These are phyloP conservation scores for Drosophila bocki DNA, from an alignment of 1,140 invertebrate species.

Conservation along the genomic window DNA sequence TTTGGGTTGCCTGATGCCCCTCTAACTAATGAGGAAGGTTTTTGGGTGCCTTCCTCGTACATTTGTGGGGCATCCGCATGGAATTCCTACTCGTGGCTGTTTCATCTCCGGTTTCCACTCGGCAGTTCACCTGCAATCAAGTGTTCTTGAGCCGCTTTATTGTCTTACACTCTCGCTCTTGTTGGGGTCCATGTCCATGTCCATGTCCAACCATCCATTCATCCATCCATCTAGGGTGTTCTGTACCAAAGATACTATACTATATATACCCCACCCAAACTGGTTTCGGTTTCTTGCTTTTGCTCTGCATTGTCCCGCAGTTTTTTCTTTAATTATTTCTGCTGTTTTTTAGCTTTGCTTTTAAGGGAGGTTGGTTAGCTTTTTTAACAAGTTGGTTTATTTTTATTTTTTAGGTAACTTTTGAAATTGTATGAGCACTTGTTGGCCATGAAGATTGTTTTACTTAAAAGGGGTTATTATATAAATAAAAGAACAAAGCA, in stretches of 20 bases:
- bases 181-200: slow-evolving; percentile 41
- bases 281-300: slow-evolving; percentile 66
- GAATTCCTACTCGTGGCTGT: slow-evolving; percentile 22
- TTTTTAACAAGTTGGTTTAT: slow-evolving; percentile 5
- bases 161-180: slow-evolving; percentile 73
- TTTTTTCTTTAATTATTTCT: slow-evolving; percentile 62
- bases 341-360: slow-evolving; percentile 21
- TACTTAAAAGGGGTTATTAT: slow-evolving; percentile 7
- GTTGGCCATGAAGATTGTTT: slow-evolving; percentile 4
- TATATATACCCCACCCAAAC: slow-evolving; percentile 55
- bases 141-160: slow-evolving; percentile 69
- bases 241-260: slow-evolving; percentile 20
- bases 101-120: slow-evolving; percentile 56
- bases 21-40: slow-evolving; percentile 40
- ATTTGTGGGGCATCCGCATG: slow-evolving; percentile 70
- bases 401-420: background rate
- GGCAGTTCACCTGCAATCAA: slow-evolving; percentile 43
- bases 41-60: slow-evolving; percentile 35
- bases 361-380: slow-evolving; percentile 31
- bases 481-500: background rate
- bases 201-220: slow-evolving; percentile 19
- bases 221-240: slow-evolving; percentile 18
- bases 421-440: background rate
- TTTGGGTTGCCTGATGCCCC: background rate
- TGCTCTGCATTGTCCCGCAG: slow-evolving; percentile 51